These are phyloP conservation scores for Leucozona laternaria DNA, from an alignment of 2,888 invertebrate species.

Conservation along the genomic window DNA sequence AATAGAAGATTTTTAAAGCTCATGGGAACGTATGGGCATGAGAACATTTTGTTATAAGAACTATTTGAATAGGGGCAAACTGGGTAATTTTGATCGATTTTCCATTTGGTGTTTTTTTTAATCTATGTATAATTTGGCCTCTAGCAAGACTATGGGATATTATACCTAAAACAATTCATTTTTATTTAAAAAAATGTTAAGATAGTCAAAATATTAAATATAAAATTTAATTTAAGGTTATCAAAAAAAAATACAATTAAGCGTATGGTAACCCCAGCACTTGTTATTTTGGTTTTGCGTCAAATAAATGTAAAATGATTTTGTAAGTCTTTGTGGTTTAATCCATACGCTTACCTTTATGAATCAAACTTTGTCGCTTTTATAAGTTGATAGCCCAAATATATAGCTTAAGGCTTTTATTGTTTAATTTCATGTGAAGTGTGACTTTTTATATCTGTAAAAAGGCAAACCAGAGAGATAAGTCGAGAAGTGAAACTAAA, in stretches of 20 bases:
- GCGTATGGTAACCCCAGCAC: not conserved
- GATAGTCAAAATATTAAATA: too few species aligned
- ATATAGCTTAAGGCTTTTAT: slow-evolving; percentile 18
- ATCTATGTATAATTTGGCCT: too few species aligned
- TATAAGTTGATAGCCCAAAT: slow-evolving; percentile 27
- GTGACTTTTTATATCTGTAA: slow-evolving; percentile 36
- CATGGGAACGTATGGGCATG: too few species aligned
- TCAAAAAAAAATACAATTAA: not conserved
- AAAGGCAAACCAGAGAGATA: slow-evolving; percentile 10
- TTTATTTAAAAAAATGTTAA: too few species aligned
- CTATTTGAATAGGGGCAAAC: too few species aligned
- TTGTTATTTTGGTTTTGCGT: slow-evolving; percentile 29
- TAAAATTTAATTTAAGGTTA: too few species aligned
- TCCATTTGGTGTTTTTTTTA: too few species aligned
- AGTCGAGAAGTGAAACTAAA: slow-evolving; percentile 59
- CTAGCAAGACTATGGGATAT: too few species aligned
- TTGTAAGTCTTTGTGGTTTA: slow-evolving; percentile 50
- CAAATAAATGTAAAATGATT: slow-evolving; percentile 42
- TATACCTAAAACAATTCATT: too few species aligned
- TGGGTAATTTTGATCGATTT: too few species aligned
- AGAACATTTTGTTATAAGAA: too few species aligned
- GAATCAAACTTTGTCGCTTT: slow-evolving; percentile 19
- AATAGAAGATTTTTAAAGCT: too few species aligned
- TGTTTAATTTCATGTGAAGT: slow-evolving; percentile 8
- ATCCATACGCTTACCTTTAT: slow-evolving; percentile 20